Percentiles rank a stretch among this genome's conserved stretches.
Conservation (phyloP, 1,140 invertebrate genomes). For the Nautilus pompilius region DNA sequence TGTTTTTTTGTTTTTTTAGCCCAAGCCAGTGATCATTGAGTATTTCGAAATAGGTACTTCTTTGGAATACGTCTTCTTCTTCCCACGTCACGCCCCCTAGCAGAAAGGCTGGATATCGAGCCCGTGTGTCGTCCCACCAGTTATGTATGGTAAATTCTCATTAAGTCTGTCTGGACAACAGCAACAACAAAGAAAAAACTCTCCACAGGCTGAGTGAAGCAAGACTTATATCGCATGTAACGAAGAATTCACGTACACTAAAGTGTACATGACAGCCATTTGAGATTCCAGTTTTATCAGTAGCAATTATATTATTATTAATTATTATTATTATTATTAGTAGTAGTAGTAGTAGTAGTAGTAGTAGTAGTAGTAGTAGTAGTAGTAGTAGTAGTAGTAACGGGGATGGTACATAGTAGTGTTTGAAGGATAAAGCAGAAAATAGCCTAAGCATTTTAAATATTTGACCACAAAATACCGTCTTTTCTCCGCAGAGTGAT, state of each 20-base stretch:
- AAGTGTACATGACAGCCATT: no score
- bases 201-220: neutral
- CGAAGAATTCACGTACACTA: neutral
- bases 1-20: neutral
- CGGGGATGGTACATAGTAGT: no score
- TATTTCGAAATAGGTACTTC: neutral
- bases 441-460: no score
- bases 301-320: no score
- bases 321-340: no score
- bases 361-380: no score
- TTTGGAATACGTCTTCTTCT: neutral
- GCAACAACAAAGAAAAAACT: neutral
- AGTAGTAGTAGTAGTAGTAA: no score
- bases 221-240: neutral
- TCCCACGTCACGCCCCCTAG: neutral
- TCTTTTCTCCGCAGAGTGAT: no score
- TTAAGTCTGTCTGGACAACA: neutral
- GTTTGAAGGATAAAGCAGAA: no score
- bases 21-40: neutral
- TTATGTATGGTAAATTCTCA: neutral
- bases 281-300: no score
- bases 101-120: neutral
- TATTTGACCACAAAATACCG: no score
- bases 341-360: no score
- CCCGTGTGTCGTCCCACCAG: neutral